Evolutionary conservation across 1,140 invertebrate genomes (phyloP), one percentile per base, ranked within the genome.

Genomic region (Lepidotrigona ventralis): DNA sequence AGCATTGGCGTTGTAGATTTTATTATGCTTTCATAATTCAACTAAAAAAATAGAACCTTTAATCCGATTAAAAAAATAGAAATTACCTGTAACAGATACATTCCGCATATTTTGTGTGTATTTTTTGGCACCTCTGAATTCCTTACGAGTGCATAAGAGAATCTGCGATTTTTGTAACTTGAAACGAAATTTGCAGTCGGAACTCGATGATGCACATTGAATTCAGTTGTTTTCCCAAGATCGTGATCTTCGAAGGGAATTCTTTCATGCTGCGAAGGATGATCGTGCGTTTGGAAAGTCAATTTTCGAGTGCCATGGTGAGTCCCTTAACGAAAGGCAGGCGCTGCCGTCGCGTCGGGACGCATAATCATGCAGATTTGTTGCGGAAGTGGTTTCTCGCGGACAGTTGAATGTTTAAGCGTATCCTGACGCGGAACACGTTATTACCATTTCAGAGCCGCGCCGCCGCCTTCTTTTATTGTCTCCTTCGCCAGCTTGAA

Each of bases 321-420:
- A 66, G 26, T 12, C n/a, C 29, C 51, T n/a, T 26, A 68, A 76
- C 56, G 66, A 81, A 75, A 85, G n/a, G 21, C 12, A 29, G 26
- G 17, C 33, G 15, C 1, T 26, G 2, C 29, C 46, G 56, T 29
- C 39, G 69, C 58, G 75, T 54, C 73, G 76, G 29, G 54, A 72
- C 81, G 66, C 72, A 83, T 68, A 86, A 87, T 87, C 84, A 86
- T 87, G 85, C 81, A 86, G 60, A 84, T 87, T 84, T 60, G 63
- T 23, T 58, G 26, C 26, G 64, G 60, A 72, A 87, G 81, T 80
- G 77, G 75, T 87, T 75, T 66, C 66, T 26, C 81, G 71, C 72
- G 17, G 71, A 63, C 53, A 72, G 60, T 86, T 86, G 86, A 79
- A 87, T 80, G 86, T 63, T 68, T 76, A 70, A 86, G 46, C 58